Evolutionary conservation across 2,888 invertebrate genomes (phyloP).

Genomic region (Isoperla grammatica): DNA sequence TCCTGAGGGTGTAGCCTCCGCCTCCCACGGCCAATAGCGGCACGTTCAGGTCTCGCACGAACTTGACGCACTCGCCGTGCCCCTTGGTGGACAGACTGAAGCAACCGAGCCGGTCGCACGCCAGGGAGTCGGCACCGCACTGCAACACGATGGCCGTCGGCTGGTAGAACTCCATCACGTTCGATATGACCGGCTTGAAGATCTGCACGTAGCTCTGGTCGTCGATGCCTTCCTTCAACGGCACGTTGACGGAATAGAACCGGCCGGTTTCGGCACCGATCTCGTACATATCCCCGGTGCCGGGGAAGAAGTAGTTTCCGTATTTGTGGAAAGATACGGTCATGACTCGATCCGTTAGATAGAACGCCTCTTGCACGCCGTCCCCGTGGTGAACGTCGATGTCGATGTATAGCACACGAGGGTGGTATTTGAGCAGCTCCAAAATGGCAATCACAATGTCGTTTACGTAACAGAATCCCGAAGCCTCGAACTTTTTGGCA

Average conservation of each 20-base stretch:
- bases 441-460: conserved; percentile 97
- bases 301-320: conserved; percentile 96
- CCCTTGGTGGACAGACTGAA: conserved; percentile 93
- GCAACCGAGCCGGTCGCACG: conserved; percentile 91
- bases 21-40: conserved; percentile 87
- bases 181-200: conserved; percentile 89
- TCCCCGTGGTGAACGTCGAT: conserved; percentile 98
- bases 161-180: conserved; percentile 93
- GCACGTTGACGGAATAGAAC: conserved; percentile 98
- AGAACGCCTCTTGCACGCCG: conserved; percentile 97
- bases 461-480: conserved; percentile 99
- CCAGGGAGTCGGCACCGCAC: conserved; percentile 97
- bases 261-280: conserved; percentile 92
- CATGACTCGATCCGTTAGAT: conserved; percentile 96
- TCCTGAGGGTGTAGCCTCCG: conserved; percentile 85
- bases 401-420: conserved; percentile 93
- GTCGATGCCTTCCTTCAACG: conserved; percentile 95
- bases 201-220: conserved; percentile 87
- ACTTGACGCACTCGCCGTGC: conserved; percentile 96
- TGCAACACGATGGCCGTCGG: conserved; percentile 96
- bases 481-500: conserved; percentile 98
- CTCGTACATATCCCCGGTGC: conserved; percentile 99
- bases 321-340: conserved; percentile 99
- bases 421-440: conserved; percentile 89
- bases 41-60: conserved; percentile 86